phyloP scores from a whole-genome alignment of 2,797 vertebrate genomes.

The Alouatta caraya region DNA sequence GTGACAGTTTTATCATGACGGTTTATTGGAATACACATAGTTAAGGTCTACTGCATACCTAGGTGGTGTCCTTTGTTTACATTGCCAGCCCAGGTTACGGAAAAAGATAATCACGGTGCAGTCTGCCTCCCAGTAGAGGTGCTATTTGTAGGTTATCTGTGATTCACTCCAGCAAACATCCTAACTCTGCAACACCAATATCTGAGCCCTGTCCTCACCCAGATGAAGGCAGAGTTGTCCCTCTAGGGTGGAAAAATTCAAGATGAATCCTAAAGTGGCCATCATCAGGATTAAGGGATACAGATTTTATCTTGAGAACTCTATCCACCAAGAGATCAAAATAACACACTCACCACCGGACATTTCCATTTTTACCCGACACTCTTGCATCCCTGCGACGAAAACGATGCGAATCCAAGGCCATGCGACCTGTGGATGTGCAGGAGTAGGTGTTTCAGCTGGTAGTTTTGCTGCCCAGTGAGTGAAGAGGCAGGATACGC shows the following conservation, averaged over 20 bases:
- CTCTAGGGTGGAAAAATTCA: background rate
- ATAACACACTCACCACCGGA: background rate
- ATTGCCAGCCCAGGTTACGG: background rate
- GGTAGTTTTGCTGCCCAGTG: background rate
- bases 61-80: background rate
- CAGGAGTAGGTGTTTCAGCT: background rate
- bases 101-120: rapidly evolving
- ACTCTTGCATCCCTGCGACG: background rate
- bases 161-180: background rate
- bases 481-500: background rate
- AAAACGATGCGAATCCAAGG: rapidly evolving
- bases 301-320: background rate
- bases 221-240: background rate
- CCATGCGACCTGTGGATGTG: background rate
- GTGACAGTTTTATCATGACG: background rate
- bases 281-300: background rate
- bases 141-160: rapidly evolving
- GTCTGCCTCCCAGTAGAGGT: background rate
- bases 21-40: background rate
- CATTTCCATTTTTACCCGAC: background rate
- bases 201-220: background rate
- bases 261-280: background rate
- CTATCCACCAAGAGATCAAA: background rate
- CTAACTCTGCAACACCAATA: background rate
- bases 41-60: background rate